Base-by-base conservation (phyloP, 37 sponge, comb jelly and placozoan genomes). In the Haliclona indistincta region DNA sequence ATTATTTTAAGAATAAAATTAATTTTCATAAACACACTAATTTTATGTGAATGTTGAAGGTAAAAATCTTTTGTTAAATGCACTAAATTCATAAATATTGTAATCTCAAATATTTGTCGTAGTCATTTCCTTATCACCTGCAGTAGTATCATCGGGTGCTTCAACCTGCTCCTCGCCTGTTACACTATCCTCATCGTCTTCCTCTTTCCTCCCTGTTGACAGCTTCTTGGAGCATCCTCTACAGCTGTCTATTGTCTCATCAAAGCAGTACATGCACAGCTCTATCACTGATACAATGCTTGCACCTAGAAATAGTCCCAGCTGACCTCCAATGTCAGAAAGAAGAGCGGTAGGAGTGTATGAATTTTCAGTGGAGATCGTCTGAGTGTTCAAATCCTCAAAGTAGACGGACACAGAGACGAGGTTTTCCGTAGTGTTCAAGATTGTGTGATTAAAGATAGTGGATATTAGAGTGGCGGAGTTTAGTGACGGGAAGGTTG, bases 261-360 rank as follows among this genome's bases (percentile, higher is more conserved):
- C 76, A 32, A 76, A 29, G 1, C 41, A 20, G 43, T 43, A 63
- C 29, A 41, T 61, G 3, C 61, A 44, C 28, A 76, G 26, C 37
- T 76, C 76, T 6, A 43, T 42, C 0, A 76, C 3, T 15, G 76
- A 62, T 5, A 76, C 1, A 6, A 76, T 25, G 6, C 65, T 63
- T 13, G 63, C 76, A 30, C 76, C 76, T 3, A 76, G 10, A 40
- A 76, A 76, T 1, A 76, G 51, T 17, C 64, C 76, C 19, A 76
- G 52, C 47, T 63, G 76, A 28, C 76, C 64, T 4, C 76, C 76
- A 76, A 76, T 63, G 38, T 76, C 76, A 63, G 76, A 43, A 20
- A 76, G 51, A 0, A 76, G 51, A 34, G 36, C 7, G 2, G 35
- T 63, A 11, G 23, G 29, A 22, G 23, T 29, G 29, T 76, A 76